Percentiles rank a stretch among this genome's conserved stretches.
These are phyloP conservation scores for Protonibea diacanthus DNA, from an alignment of 2,797 vertebrate species.

Conservation along the genomic window DNA sequence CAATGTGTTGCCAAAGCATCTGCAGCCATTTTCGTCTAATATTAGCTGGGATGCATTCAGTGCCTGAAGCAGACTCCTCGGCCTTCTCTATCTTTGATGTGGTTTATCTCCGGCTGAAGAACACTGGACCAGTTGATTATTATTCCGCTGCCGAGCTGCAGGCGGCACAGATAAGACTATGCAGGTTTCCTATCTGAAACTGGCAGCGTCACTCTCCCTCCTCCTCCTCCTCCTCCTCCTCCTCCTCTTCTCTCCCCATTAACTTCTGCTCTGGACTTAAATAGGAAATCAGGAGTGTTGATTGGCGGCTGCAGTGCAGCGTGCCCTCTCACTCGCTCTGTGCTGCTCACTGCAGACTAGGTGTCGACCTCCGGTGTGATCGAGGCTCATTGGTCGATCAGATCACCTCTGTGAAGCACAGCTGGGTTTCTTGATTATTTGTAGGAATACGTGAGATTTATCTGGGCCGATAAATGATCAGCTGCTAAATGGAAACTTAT, in stretches of 20 bases:
- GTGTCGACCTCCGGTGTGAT: background rate
- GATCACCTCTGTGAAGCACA: background rate
- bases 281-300: constrained; percentile 43
- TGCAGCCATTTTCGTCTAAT: constrained; percentile 39
- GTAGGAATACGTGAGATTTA: background rate
- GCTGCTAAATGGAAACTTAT: no score
- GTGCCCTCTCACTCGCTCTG: constrained; percentile 3
- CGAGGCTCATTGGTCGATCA: background rate
- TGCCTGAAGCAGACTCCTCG: constrained; percentile 26
- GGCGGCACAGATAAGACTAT: constrained; percentile 52
- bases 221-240: no score
- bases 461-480: no score
- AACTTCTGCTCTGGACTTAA: constrained; percentile 37
- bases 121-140: constrained; percentile 45
- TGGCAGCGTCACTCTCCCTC: constrained; percentile 23
- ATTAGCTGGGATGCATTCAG: constrained; percentile 24
- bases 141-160: constrained; percentile 52
- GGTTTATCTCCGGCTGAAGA: constrained; percentile 44
- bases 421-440: background rate
- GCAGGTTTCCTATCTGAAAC: constrained; percentile 42
- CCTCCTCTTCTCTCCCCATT: constrained; percentile 36
- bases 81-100: constrained; percentile 21
- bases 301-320: constrained; percentile 34
- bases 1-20: constrained; percentile 24
- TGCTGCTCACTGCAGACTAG: constrained; percentile 1